Evolutionary conservation across 2,113 vertebrate genomes (phyloP).

Genomic region (Electrona antarctica): DNA sequence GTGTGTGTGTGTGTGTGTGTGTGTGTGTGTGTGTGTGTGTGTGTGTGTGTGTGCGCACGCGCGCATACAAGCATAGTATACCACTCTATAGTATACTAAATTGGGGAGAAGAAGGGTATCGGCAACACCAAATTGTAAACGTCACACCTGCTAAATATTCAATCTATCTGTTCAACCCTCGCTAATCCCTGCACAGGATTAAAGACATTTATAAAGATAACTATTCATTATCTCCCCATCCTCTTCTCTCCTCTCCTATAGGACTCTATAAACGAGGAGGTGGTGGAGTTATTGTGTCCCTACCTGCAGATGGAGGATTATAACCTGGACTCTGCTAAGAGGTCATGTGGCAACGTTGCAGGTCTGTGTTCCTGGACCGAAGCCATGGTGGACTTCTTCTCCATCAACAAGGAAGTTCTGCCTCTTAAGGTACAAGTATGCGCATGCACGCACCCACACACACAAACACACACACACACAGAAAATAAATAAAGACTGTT

Average conservation of each 20-base stretch:
- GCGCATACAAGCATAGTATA: no score
- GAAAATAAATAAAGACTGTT: not conserved
- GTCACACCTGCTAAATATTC: no score
- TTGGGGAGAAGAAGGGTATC: no score
- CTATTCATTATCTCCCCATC: not conserved
- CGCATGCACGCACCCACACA: not conserved
- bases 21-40: no score
- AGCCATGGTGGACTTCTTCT: slow-evolving; percentile 86
- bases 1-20: no score
- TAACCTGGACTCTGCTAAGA: slow-evolving; percentile 85
- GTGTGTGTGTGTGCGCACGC: no score
- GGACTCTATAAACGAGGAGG: slow-evolving; percentile 86
- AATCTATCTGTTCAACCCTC: no score
- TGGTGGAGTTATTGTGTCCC: slow-evolving; percentile 83
- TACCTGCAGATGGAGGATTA: slow-evolving; percentile 87
- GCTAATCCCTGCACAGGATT: no score
- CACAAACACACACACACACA: not conserved
- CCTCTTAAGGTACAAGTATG: slow-evolving; percentile 82
- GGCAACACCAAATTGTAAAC: no score
- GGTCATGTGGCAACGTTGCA: slow-evolving; percentile 86
- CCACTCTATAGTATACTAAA: no score
- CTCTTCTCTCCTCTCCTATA: slow-evolving; percentile 37
- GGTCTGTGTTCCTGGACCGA: slow-evolving; percentile 88
- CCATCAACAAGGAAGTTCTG: slow-evolving; percentile 87
- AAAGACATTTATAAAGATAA: no score